Evolutionary conservation across 1,140 invertebrate genomes (phyloP).

Genomic region (Lethrus apterus): DNA sequence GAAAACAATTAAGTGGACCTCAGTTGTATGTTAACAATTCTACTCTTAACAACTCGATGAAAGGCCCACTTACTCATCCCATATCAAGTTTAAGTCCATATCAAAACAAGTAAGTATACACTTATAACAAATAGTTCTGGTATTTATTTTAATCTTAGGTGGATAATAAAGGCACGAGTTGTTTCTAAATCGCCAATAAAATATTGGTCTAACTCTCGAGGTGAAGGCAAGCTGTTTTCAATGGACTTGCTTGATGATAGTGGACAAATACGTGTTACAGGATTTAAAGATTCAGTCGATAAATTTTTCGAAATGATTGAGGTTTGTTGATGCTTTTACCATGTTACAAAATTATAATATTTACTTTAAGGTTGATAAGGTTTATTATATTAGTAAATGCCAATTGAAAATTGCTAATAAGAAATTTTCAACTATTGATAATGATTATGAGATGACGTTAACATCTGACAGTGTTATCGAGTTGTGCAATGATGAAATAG

Average conservation of each 20-base stretch:
- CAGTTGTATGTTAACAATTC: no score
- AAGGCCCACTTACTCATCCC: constrained; percentile 50
- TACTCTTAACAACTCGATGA: no score
- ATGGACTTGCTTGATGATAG: constrained; percentile 89
- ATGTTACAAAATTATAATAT: constrained; percentile 9
- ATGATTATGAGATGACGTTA: constrained; percentile 95
- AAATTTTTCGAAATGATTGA: constrained; percentile 87
- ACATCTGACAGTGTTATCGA: constrained; percentile 70
- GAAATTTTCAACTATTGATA: constrained; percentile 73
- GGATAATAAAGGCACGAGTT: constrained; percentile 88
- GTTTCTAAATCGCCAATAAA: constrained; percentile 74
- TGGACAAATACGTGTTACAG: constrained; percentile 92
- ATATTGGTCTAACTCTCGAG: constrained; percentile 84
- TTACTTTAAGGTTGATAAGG: constrained; percentile 61
- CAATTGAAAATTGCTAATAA: constrained; percentile 88
- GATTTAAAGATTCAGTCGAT: constrained; percentile 84
- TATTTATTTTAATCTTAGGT: constrained; percentile 50
- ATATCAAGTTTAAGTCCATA: constrained; percentile 82
- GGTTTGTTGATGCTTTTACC: constrained; percentile 52
- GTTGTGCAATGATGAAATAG: constrained; percentile 57
- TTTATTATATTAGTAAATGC: constrained; percentile 82
- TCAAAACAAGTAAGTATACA: constrained; percentile 66
- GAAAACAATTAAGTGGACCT: no score
- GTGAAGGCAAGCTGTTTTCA: constrained; percentile 90
- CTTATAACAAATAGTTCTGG: background rate